These are phyloP conservation scores for Todiramphus chloris DNA, from an alignment of 2,113 vertebrate species.

Conservation along the genomic window DNA sequence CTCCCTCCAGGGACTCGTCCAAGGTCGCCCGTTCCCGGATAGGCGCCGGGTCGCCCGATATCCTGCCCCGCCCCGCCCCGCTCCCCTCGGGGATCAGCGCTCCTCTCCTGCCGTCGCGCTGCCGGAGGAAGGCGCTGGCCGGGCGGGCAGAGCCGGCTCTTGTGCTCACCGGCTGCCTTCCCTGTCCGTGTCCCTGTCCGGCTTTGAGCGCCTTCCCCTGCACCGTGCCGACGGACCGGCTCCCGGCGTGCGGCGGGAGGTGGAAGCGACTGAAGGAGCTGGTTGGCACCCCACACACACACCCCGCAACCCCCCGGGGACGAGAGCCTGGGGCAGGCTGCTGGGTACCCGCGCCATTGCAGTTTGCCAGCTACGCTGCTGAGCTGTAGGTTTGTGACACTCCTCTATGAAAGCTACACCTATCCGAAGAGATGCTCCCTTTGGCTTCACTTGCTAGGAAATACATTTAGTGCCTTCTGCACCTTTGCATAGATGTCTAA, in stretches of 20 bases:
- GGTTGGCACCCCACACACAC: fast-evolving
- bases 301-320: neutral
- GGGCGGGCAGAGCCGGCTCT: neutral
- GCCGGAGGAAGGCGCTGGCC: neutral
- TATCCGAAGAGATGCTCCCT: neutral
- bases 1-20: neutral
- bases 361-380: fast-evolving
- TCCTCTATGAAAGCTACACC: neutral
- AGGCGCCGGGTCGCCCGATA: too few species aligned
- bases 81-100: neutral
- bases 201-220: neutral
- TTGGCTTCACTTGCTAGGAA: neutral
- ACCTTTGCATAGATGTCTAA: neutral
- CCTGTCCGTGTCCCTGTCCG: too few species aligned
- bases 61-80: too few species aligned
- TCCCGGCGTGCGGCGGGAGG: neutral
- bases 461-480: fast-evolving
- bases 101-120: neutral
- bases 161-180: neutral
- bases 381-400: neutral
- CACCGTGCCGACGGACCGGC: too few species aligned
- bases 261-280: neutral
- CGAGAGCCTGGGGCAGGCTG: fast-evolving
- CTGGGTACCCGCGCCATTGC: fast-evolving
- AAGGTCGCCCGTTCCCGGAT: neutral